Base-by-base conservation (phyloP, 2,888 invertebrate genomes). In the Eristalis tenax region DNA sequence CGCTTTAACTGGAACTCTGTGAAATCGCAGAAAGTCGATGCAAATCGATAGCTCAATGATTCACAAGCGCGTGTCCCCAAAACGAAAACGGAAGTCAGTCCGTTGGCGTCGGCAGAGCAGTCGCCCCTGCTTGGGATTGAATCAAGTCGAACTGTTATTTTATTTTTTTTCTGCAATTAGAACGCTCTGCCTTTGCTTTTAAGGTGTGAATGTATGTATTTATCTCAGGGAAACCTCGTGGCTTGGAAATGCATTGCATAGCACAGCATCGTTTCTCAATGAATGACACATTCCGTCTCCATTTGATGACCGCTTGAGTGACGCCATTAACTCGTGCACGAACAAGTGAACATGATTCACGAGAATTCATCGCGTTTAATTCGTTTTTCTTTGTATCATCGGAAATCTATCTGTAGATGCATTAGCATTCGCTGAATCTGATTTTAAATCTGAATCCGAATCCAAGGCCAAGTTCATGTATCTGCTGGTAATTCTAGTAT, bases 401-500 rank as follows among this genome's bases (percentile, higher is more conserved):
- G 40, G 66, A 66, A 75, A 61, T 73, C 32, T 40, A 50, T 26
- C 32, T 61, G 38, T 56, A 38, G 65, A 66, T 56, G 59, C 43
- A 66, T 71, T 40, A 71, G 59, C 66, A 82, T 82, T 71, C 71
- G 11, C 35, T 56, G 26, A 28, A 61, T 63, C 71, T 18, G 11
- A 50, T 18, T 50, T 8, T 18, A 18, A 50, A 50, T 28, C 35
- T 50, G 11, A 50, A 50, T 50, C 6, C 6, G 43, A 50, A 50
- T 32, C 35, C 22, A 66, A 66, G 77, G 73, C 85, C 73, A 81
- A 85, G 73, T 85, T 81, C 85, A 77, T 77, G 85, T 80, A 64
- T 59, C 32, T 38, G 22, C 23, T 80, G 23, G 23, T 66, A 32
- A 38, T 71, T 75, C 64, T 59, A 59, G 66, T 38, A 59, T 40